These are phyloP conservation scores for Drosophila ustulata DNA, from an alignment of 2,888 invertebrate genomes.

Conservation along the genomic window DNA sequence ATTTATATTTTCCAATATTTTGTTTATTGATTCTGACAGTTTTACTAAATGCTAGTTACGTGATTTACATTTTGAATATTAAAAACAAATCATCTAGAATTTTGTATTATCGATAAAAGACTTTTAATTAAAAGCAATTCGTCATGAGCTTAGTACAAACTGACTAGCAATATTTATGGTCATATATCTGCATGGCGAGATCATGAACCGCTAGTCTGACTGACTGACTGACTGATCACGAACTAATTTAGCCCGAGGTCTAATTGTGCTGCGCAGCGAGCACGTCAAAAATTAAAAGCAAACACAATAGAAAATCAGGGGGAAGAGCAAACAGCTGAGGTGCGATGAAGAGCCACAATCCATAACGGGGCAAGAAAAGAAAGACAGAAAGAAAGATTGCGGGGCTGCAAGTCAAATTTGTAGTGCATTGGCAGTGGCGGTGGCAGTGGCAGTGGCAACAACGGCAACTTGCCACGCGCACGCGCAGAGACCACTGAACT, in stretches of 20 bases:
- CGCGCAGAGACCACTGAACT: conserved; percentile 59
- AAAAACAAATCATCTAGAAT: too few species aligned
- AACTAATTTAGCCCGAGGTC: conserved; percentile 53
- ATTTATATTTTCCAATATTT: too few species aligned
- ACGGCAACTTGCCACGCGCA: conserved; percentile 77
- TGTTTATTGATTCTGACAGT: too few species aligned
- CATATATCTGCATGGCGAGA: conserved; percentile 42
- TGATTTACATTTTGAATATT: too few species aligned
- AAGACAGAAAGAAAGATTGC: neutral
- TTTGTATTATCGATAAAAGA: neutral
- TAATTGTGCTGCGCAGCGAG: conserved; percentile 60
- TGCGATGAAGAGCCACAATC: neutral
- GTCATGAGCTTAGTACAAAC: neutral
- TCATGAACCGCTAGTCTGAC: conserved; percentile 59
- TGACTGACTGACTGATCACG: conserved; percentile 56
- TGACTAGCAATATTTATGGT: neutral
- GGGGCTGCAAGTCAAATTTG: conserved; percentile 43
- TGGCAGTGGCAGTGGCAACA: conserved; percentile 63
- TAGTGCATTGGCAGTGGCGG: conserved; percentile 47
- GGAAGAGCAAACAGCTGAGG: conserved; percentile 25
- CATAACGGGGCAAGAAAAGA: conserved; percentile 36
- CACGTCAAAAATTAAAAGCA: conserved; percentile 79
- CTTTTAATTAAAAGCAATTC: neutral
- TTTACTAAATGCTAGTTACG: too few species aligned
- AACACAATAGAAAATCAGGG: conserved; percentile 71